Evolutionary conservation across 2,888 invertebrate species (phyloP), one percentile per base, ranked within the genome.

Genomic region (Frankliniella intonsa): DNA sequence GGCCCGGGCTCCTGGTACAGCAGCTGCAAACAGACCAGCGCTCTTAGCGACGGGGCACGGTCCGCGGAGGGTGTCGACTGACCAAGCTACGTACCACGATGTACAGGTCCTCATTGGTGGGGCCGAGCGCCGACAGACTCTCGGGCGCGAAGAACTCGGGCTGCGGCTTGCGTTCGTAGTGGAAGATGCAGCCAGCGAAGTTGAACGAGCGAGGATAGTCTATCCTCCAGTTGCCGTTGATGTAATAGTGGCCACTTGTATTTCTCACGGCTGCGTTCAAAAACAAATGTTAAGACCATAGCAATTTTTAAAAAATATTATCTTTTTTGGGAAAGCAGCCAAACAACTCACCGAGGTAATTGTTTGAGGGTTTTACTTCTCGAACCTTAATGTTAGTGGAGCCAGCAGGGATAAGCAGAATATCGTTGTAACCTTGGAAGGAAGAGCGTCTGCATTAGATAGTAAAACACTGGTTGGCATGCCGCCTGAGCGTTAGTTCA

Each of bases 171-270:
- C 97, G 90, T 85, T 95, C 94, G 87, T 99, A 99, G 86, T 94
- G 92, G 92, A 98, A 98, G 86, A 93, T 92, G 9, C 94, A 92
- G 17, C 97, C 96, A 0, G 95, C 95, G 86, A 97, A 95, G 83
- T 90, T 89, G 86, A 95, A 89, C 55, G 92, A 92, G 82, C 94
- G 91, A 0, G 97, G 96, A 87, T 96, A 96, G 89, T 97, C 96
- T 86, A 99, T 97, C 86, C 94, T 92, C 93, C 96, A 97, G 87
- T 97, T 94, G 0, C 98, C 98, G 88, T 99, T 99, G 81, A 99
- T 89, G 87, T 96, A 97, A 87, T 95, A 99, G 85, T 94, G 91
- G 7, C 94, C 95, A 80, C 93, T 90, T 82, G 92, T 90, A 88
- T 96, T 96, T 84, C 97, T 92, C 81, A 98, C 90, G 9, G 97